phyloP scores from a whole-genome alignment of 1,140 invertebrate genomes.

The Rhizoglyphus robini region DNA sequence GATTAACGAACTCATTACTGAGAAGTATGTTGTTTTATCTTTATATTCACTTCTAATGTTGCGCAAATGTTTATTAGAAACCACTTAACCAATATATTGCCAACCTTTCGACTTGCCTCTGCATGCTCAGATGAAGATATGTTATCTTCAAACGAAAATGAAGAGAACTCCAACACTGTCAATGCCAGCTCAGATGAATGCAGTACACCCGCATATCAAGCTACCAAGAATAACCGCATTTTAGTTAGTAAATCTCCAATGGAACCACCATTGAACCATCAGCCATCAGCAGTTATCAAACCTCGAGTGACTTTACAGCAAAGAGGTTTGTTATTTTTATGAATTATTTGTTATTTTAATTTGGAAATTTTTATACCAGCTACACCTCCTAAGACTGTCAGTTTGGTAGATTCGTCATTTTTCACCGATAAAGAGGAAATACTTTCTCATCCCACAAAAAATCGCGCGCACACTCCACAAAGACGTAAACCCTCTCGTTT shows the following conservation, averaged over 20 bases:
- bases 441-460: background rate
- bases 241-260: too few species aligned
- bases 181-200: background rate
- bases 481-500: background rate
- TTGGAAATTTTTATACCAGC: too few species aligned
- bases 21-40: constrained; percentile 36
- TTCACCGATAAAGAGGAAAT: too few species aligned
- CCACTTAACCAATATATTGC: constrained; percentile 59
- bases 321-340: background rate
- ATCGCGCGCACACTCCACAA: background rate
- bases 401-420: too few species aligned
- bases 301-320: background rate
- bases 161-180: background rate
- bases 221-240: too few species aligned
- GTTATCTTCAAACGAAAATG: constrained; percentile 11
- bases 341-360: too few species aligned
- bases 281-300: background rate
- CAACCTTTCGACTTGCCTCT: constrained; percentile 48
- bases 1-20: constrained; percentile 33
- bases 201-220: too few species aligned
- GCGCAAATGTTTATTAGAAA: constrained; percentile 43
- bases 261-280: background rate
- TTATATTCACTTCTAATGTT: background rate
- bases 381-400: too few species aligned
- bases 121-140: constrained; percentile 70